Evolutionary conservation across 2,888 invertebrate species (phyloP).

Genomic region (Altica lythri): DNA sequence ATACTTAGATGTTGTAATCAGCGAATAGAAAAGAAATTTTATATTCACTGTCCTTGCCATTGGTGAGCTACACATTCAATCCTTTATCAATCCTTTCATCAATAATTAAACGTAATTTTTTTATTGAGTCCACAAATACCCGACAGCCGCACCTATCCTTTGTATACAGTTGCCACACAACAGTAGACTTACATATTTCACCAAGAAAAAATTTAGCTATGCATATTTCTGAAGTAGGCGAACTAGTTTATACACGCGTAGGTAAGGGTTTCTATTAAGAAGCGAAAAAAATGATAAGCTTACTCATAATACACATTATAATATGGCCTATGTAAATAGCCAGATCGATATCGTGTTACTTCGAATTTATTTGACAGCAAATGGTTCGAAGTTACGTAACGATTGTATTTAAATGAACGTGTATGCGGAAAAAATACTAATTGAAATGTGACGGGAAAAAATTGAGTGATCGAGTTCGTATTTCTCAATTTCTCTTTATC

Average conservation of each 20-base stretch:
- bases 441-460: constrained; percentile 9
- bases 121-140: constrained; percentile 16
- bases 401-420: constrained; percentile 22
- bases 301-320: constrained; percentile 32
- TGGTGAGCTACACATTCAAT: constrained; percentile 1
- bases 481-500: constrained; percentile 14
- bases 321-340: constrained; percentile 28
- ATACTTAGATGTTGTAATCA: too few species aligned
- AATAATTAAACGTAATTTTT: constrained; percentile 11
- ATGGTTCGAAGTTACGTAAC: constrained; percentile 22
- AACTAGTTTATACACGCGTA: constrained; percentile 35
- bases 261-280: constrained; percentile 35
- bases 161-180: constrained; percentile 23
- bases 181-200: constrained; percentile 22
- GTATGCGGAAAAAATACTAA: constrained; percentile 12
- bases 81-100: constrained; percentile 22
- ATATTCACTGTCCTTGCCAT: constrained; percentile 7
- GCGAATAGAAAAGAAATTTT: constrained; percentile 10
- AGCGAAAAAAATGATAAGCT: constrained; percentile 30
- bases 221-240: constrained; percentile 35
- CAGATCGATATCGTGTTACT: constrained; percentile 26
- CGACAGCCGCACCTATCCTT: constrained; percentile 21
- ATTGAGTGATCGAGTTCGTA: constrained; percentile 2
- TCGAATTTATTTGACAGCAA: constrained; percentile 22
- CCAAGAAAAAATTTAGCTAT: constrained; percentile 17